Conservation (phyloP, 53 echinoderm and acorn worm species). For the Holothuria scabra region DNA sequence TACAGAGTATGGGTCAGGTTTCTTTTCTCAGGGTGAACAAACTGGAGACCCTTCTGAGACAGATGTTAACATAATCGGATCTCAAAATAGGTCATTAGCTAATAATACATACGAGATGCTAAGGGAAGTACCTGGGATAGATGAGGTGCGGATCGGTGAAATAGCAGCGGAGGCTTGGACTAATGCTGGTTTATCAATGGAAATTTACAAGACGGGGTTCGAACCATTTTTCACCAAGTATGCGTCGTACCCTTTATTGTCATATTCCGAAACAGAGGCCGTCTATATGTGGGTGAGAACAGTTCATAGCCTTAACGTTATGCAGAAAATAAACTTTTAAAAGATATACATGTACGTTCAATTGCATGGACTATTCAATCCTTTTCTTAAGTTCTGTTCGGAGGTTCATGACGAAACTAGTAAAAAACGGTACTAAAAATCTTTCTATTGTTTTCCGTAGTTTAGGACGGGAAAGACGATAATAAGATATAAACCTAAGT, state of each 20-base stretch:
- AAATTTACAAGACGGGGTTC: conserved; percentile 5
- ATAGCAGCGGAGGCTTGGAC: conserved; percentile 25
- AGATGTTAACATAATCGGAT: background rate
- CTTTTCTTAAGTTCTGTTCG: too few species aligned
- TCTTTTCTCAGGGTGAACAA: background rate
- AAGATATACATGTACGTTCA: too few species aligned
- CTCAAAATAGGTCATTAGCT: background rate
- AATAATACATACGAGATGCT: conserved; percentile 26
- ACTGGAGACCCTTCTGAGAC: conserved; percentile 3
- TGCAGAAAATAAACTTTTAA: too few species aligned
- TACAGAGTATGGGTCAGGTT: background rate
- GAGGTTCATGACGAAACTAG: too few species aligned
- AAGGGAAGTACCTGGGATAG: conserved; percentile 27
- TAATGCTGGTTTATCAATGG: conserved; percentile 25
- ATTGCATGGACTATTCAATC: too few species aligned
- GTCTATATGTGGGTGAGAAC: conserved; percentile 38
- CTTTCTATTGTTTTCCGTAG: too few species aligned
- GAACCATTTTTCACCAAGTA: conserved; percentile 37
- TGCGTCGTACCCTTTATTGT: conserved; percentile 12
- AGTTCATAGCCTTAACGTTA: background rate
- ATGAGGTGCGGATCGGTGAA: conserved; percentile 21
- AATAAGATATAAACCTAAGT: too few species aligned
- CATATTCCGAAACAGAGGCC: conserved; percentile 9
- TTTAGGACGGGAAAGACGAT: too few species aligned
- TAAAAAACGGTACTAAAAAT: too few species aligned